A percentile compares a stretch with the other conserved stretches of the same genome.
phyloP scores from a whole-genome alignment of 2,113 vertebrate species.

The Pimephales promelas region DNA sequence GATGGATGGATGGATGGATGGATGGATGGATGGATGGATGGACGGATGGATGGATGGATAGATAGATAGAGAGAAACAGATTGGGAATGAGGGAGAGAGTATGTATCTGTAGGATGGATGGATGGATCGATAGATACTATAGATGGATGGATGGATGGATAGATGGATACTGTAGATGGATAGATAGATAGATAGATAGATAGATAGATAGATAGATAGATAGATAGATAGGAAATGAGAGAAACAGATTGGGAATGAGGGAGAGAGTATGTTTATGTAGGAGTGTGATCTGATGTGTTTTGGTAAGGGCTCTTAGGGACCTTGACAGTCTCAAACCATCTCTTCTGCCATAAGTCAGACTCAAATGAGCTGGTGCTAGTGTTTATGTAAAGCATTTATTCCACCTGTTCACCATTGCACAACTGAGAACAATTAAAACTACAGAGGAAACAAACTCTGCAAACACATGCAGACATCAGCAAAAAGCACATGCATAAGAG shows the following conservation, averaged over 20 bases:
- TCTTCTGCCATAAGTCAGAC: constrained; percentile 61
- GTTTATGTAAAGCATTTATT: constrained; percentile 65
- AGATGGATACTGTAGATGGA: too few species aligned
- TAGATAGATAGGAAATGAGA: background rate
- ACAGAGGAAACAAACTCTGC: constrained; percentile 57
- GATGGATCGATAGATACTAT: too few species aligned
- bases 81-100: too few species aligned
- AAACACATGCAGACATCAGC: constrained; percentile 65
- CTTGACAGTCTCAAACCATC: constrained; percentile 25
- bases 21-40: too few species aligned
- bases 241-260: background rate
- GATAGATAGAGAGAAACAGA: too few species aligned
- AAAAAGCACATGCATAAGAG: constrained; percentile 70
- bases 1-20: too few species aligned
- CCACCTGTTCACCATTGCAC: constrained; percentile 74
- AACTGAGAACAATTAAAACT: constrained; percentile 73
- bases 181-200: too few species aligned
- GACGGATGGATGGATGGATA: too few species aligned
- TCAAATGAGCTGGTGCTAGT: constrained; percentile 59
- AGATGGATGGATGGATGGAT: too few species aligned
- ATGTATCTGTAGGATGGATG: too few species aligned
- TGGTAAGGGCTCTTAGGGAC: background rate
- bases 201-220: background rate
- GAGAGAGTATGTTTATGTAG: constrained; percentile 7
- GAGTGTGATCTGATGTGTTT: constrained; percentile 7